Conservation (phyloP, 2,113 vertebrate genomes). For the Stegostoma tigrinum region DNA sequence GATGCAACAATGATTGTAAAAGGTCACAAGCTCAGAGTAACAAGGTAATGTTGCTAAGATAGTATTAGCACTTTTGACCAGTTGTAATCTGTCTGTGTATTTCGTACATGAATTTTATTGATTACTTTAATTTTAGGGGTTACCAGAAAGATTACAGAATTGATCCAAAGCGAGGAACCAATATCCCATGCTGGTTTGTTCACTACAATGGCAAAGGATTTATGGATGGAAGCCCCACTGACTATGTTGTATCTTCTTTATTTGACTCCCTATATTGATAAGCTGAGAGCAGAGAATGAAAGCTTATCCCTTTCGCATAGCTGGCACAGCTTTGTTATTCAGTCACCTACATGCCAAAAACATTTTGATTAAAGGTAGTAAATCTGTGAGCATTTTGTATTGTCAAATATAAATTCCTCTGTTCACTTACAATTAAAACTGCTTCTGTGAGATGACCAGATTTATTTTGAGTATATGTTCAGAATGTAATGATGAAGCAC, state of each 20-base stretch:
- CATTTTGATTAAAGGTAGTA: neutral
- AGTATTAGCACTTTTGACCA: neutral
- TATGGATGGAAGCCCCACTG: conserved; percentile 67
- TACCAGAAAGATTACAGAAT: conserved; percentile 80
- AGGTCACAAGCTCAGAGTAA: conserved; percentile 73
- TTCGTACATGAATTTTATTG: conserved; percentile 23
- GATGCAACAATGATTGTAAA: conserved; percentile 86
- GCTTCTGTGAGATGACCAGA: neutral
- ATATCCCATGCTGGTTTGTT: conserved; percentile 82
- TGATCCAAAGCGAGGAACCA: conserved; percentile 53
- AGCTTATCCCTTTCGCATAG: neutral
- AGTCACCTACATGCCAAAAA: neutral
- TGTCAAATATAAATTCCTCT: neutral
- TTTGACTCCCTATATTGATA: conserved; percentile 42
- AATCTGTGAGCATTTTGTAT: neutral
- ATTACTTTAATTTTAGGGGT: conserved; percentile 61
- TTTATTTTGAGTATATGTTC: neutral
- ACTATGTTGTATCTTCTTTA: conserved; percentile 68
- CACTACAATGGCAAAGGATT: conserved; percentile 78
- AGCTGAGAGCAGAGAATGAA: neutral
- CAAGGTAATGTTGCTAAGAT: conserved; percentile 63
- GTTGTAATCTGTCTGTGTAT: neutral
- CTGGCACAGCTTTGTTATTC: neutral
- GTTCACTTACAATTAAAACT: neutral
- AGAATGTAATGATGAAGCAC: neutral